Evolutionary conservation across 1,140 invertebrate genomes (phyloP).

Genomic region (Meteorus sp.): DNA sequence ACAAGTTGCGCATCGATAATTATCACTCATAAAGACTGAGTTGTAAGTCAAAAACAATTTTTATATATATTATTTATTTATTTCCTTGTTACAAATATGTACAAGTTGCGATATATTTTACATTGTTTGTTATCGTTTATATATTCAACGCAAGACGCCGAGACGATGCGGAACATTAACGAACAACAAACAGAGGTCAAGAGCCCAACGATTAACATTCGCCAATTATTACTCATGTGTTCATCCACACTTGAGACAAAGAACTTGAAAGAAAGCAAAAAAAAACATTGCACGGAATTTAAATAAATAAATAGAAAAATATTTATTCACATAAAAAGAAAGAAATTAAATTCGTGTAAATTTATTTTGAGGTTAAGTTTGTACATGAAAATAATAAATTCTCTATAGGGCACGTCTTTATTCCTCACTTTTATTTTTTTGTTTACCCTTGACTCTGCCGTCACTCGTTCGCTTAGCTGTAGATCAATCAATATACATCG

Average conservation of each 20-base stretch:
- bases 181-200: conserved; percentile 9
- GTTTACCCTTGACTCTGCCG: too few relatives aligned
- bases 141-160: too few relatives aligned
- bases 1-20: conserved; percentile 43
- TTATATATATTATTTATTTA: too few relatives aligned
- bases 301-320: too few relatives aligned
- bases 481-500: conserved; percentile 54
- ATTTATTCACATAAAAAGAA: neutral
- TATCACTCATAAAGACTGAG: conserved; percentile 42
- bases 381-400: conserved; percentile 21
- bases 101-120: neutral
- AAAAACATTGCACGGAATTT: too few relatives aligned
- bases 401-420: conserved; percentile 38
- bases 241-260: neutral
- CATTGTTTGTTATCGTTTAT: neutral
- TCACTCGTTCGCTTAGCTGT: conserved; percentile 45
- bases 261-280: too few relatives aligned
- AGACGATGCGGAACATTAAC: neutral
- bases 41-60: neutral
- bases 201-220: conserved; percentile 40
- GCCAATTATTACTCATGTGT: conserved; percentile 41
- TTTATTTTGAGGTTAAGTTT: too few relatives aligned
- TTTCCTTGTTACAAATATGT: too few relatives aligned
- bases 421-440: conserved; percentile 28
- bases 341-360: too few relatives aligned